A percentile compares a stretch with the other conserved stretches of the same genome.
phyloP scores from a whole-genome alignment of 2,113 vertebrate species.

The Amphiprion percula region DNA sequence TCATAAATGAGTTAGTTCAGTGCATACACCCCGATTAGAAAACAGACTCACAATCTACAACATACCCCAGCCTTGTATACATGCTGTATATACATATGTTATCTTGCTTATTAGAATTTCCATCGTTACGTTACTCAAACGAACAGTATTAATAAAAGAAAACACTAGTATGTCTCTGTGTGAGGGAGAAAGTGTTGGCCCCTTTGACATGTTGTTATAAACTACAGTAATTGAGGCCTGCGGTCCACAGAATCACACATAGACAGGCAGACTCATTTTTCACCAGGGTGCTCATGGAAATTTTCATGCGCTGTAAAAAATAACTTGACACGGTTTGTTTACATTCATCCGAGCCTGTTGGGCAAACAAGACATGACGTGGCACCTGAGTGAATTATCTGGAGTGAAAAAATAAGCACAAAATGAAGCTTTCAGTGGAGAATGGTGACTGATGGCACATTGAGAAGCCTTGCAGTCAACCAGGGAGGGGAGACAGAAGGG shows the following conservation, averaged over 20 bases:
- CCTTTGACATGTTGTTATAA: conserved; percentile 67
- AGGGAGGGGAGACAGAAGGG: conserved; percentile 34
- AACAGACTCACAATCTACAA: conserved; percentile 57
- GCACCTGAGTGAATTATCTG: conserved; percentile 69
- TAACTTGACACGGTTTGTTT: conserved; percentile 72
- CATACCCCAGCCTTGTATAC: conserved; percentile 15
- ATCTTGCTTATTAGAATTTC: conserved; percentile 54
- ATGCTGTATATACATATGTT: conserved; percentile 30
- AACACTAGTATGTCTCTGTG: conserved; percentile 11
- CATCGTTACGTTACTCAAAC: conserved; percentile 30
- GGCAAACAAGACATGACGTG: conserved; percentile 66
- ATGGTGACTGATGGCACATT: conserved; percentile 49
- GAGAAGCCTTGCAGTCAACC: conserved; percentile 33
- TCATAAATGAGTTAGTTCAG: conserved; percentile 51
- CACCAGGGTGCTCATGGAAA: conserved; percentile 71
- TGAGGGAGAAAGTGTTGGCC: conserved; percentile 42
- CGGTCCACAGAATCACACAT: conserved; percentile 61
- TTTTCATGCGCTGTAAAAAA: conserved; percentile 64
- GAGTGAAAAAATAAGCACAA: conserved; percentile 57
- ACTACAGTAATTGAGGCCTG: conserved; percentile 65
- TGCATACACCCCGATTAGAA: conserved; percentile 22
- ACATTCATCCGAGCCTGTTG: conserved; percentile 66
- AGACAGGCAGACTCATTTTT: conserved; percentile 65
- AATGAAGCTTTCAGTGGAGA: conserved; percentile 34
- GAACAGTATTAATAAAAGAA: conserved; percentile 30